phyloP scores from a whole-genome alignment of 2,113 vertebrate species.

The Pseudois nayaur region DNA sequence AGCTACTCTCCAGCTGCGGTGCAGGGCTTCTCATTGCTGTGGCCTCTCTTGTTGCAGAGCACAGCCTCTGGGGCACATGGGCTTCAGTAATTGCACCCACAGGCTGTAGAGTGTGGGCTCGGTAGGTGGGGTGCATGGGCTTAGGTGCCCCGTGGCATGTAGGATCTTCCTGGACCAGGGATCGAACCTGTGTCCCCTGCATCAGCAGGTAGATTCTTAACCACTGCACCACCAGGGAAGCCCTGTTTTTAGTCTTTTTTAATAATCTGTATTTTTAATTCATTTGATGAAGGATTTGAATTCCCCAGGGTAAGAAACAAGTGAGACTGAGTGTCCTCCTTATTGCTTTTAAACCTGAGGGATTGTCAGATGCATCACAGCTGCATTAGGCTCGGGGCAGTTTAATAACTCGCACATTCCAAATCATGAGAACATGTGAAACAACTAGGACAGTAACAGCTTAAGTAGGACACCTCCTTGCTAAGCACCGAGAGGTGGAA shows the following conservation, averaged over 20 bases:
- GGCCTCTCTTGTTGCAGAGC: not conserved
- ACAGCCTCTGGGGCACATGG: not conserved
- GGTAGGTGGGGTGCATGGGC: not conserved
- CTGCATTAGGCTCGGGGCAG: not conserved
- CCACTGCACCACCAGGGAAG: not conserved
- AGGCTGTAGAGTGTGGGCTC: not conserved
- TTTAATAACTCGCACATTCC: constrained; percentile 44
- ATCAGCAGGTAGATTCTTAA: not conserved
- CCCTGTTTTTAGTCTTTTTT: constrained; percentile 21
- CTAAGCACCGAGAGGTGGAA: not conserved
- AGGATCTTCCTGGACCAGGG: not conserved
- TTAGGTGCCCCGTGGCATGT: not conserved
- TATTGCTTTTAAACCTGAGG: constrained; percentile 42
- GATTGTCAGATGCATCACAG: constrained; percentile 35
- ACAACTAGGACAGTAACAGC: constrained; percentile 34
- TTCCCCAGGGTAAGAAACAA: not conserved
- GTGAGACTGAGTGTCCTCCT: not conserved
- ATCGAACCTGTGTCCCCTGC: not conserved
- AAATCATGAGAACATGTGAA: constrained; percentile 27
- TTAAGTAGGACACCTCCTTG: constrained; percentile 54
- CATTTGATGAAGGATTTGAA: not conserved
- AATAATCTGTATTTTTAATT: constrained; percentile 34
- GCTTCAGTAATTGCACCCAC: rapidly evolving
- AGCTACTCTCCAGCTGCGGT: rapidly evolving
- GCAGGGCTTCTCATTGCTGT: not conserved